Conservation (phyloP, 37 sponge, comb jelly and placozoan genomes). For the Chondrosia reniformis region DNA sequence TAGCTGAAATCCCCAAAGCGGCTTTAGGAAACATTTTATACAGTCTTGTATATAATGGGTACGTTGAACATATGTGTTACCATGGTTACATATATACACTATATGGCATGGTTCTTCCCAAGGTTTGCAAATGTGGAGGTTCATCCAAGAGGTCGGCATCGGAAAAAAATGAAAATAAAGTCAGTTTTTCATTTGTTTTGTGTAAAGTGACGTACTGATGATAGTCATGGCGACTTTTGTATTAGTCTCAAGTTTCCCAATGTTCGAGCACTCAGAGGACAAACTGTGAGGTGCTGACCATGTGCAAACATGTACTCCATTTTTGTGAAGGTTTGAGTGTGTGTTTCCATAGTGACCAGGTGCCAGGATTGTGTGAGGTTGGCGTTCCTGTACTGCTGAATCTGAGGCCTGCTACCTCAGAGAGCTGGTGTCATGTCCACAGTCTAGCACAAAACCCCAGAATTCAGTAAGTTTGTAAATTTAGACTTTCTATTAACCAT, state of each 20-base stretch:
- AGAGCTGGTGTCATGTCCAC: neutral
- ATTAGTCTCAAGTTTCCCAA: slow-evolving; percentile 13
- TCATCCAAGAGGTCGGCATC: too few species aligned
- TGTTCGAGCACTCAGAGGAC: slow-evolving; percentile 20
- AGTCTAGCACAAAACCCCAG: neutral
- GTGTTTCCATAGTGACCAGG: neutral
- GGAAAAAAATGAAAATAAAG: too few species aligned
- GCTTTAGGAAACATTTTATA: neutral
- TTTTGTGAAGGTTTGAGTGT: neutral
- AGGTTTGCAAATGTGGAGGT: too few species aligned
- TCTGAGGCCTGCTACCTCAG: neutral
- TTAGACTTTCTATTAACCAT: neutral
- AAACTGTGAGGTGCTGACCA: neutral
- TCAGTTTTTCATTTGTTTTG: neutral
- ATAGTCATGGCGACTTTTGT: neutral
- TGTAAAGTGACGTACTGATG: neutral
- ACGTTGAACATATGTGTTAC: too few species aligned
- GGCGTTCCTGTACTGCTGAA: too few species aligned
- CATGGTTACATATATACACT: too few species aligned
- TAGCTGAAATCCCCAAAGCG: neutral
- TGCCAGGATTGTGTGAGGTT: neutral
- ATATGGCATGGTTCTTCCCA: too few species aligned
- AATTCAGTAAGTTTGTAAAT: neutral
- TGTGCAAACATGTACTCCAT: neutral
- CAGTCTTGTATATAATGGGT: slow-evolving; percentile 12